phyloP scores from a whole-genome alignment of 2,888 invertebrate genomes.

The Colostygia pectinataria region DNA sequence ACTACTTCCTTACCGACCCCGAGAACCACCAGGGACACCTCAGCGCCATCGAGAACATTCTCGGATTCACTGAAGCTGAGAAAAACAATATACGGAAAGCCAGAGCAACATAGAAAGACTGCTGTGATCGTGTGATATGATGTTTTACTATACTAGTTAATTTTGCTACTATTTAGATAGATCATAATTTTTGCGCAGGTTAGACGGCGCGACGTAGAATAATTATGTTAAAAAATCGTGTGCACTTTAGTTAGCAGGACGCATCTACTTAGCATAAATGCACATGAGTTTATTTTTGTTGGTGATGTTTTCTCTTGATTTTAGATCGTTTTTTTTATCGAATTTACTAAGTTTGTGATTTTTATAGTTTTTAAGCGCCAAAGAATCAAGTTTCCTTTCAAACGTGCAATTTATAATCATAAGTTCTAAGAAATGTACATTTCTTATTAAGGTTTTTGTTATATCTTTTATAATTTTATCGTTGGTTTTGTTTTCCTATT shows the following conservation, averaged over 20 bases:
- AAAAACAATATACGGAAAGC: conserved; percentile 91
- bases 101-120: conserved; percentile 74
- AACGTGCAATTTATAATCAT: conserved; percentile 68
- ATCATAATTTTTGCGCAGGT: conserved; percentile 49
- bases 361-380: conserved; percentile 71
- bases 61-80: conserved; percentile 92
- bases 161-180: conserved; percentile 50
- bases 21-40: conserved; percentile 95
- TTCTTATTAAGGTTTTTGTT: conserved; percentile 49
- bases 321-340: conserved; percentile 59
- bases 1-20: conserved; percentile 95
- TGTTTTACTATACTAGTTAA: conserved; percentile 59
- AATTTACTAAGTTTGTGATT: conserved; percentile 63
- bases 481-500: conserved; percentile 51
- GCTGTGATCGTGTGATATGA: conserved; percentile 71
- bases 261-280: conserved; percentile 45
- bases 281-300: conserved; percentile 52
- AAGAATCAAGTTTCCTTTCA: conserved; percentile 69
- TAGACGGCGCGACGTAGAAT: conserved; percentile 32
- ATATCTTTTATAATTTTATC: conserved; percentile 42
- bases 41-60: conserved; percentile 94
- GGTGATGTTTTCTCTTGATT: conserved; percentile 53
- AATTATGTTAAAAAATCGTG: conserved; percentile 31
- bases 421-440: conserved; percentile 55
- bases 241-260: conserved; percentile 36